Evolutionary conservation across 2,113 vertebrate species (phyloP), one percentile per base, ranked within the genome.

Genomic region (Nesogale talazaci): DNA sequence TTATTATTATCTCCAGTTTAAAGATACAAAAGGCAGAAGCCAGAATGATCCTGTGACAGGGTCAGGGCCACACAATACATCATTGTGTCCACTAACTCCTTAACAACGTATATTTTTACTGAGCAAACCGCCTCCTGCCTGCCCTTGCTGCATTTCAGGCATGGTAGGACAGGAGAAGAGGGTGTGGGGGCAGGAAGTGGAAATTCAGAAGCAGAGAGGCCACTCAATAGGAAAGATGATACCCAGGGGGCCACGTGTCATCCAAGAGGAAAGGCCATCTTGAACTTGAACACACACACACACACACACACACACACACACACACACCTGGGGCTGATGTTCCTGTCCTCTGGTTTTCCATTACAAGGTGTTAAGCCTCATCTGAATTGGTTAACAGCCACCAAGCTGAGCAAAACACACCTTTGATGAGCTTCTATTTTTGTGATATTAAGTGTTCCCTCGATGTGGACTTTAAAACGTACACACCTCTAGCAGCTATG

Each of bases 391-490:
- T 57, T 57, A 65, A 56, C 81, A 22, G 59, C 56, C 67, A 20
- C 74, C 93, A 81, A 46, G 81, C 42, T 1, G 38, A 65, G 91
- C 79, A 80, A 94, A 90, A 70, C 89, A 72, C 93, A 94, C 92
- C 94, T 94, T n/a, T 91, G 95, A 94, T 91, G 96, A 93, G 91
- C 69, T 94, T 91, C 91, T 94, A 19, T 85, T 91, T 94, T 69
- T 82, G 79, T 88, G 79, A 65, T 36, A 72, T 70, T 42, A 52
- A 89, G 88, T 56, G 63, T 91, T 83, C 79, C 31, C 9, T 74
- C 92, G 36, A 31, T 2, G 69, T 23, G 93, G 89, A 81, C 91
- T 88, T 85, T 31, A 34, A n/a, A 65, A 75, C 2, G 5, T 36
- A 52, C 38, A 11, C 22, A 25, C 36, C n/a, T 34, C 8, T 40